Percentiles rank a stretch among this genome's conserved stretches.
Evolutionary conservation across 2,797 vertebrate genomes (phyloP).

Genomic region (Semotilus atromaculatus): DNA sequence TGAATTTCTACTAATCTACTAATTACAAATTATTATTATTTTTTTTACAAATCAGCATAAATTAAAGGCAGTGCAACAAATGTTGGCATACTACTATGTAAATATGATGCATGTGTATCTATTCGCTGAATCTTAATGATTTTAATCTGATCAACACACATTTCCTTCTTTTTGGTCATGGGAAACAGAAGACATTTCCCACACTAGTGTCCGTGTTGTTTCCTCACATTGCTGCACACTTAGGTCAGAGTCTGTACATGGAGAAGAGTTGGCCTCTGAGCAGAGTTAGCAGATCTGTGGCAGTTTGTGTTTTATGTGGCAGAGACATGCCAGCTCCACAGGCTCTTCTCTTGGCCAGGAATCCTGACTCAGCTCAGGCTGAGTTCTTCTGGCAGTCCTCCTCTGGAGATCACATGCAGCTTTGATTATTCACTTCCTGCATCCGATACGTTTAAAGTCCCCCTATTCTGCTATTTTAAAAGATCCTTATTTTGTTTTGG

Average conservation of each 20-base stretch:
- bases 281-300: constrained; percentile 39
- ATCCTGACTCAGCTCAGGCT: constrained; percentile 79
- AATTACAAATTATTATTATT: too few relatives aligned
- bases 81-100: not conserved
- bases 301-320: constrained; percentile 50
- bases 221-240: constrained; percentile 30
- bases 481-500: not conserved
- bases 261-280: constrained; percentile 35
- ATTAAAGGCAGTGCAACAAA: not conserved
- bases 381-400: constrained; percentile 72
- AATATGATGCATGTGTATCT: not conserved
- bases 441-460: constrained; percentile 55
- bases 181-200: not conserved
- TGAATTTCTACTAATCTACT: too few relatives aligned
- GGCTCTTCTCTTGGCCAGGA: constrained; percentile 71
- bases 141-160: not conserved
- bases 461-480: not conserved
- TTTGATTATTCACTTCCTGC: constrained; percentile 62
- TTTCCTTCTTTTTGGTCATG: not conserved
- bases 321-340: constrained; percentile 73
- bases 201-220: not conserved
- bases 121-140: not conserved
- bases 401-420: constrained; percentile 54
- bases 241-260: constrained; percentile 39
- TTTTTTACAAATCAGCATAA: not conserved